Percentiles rank a stretch among this genome's conserved stretches.
Evolutionary conservation across 2,888 invertebrate species (phyloP).

Genomic region (Odontothrips loti): DNA sequence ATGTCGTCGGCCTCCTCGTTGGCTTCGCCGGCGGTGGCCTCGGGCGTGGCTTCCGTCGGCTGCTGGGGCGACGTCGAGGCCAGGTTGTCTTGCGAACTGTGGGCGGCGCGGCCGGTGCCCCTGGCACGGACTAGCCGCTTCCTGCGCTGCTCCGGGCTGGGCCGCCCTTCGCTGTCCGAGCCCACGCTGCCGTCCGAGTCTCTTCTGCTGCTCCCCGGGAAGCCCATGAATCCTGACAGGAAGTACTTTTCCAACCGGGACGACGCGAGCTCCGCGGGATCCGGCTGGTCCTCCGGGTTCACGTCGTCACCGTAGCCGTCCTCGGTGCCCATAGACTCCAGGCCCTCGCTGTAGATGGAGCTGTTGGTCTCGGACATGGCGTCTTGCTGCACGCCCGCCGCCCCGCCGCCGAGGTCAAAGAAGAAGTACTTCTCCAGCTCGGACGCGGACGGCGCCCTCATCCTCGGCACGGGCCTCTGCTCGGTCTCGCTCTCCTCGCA

Average conservation of each 20-base stretch:
- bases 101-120: conserved; percentile 77
- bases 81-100: conserved; percentile 74
- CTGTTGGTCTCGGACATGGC: conserved; percentile 69
- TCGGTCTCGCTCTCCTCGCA: conserved; percentile 90
- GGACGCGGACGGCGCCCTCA: conserved; percentile 57
- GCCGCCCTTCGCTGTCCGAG: conserved; percentile 83
- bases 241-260: conserved; percentile 87
- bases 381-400: conserved; percentile 46
- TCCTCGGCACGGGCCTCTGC: conserved; percentile 52
- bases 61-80: conserved; percentile 57
- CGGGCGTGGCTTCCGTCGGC: conserved; percentile 40
- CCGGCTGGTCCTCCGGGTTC: conserved; percentile 52
- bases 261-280: conserved; percentile 72
- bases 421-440: conserved; percentile 89
- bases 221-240: conserved; percentile 78
- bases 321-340: conserved; percentile 62
- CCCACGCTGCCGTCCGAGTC: conserved; percentile 85
- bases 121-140: conserved; percentile 76
- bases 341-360: conserved; percentile 77
- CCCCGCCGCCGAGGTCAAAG: conserved; percentile 74
- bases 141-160: conserved; percentile 79
- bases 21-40: conserved; percentile 49
- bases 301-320: conserved; percentile 42
- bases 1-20: conserved; percentile 55
- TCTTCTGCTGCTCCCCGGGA: conserved; percentile 63